phyloP scores from a whole-genome alignment of 2,113 vertebrate genomes.

The Pleuronectes platessa region DNA sequence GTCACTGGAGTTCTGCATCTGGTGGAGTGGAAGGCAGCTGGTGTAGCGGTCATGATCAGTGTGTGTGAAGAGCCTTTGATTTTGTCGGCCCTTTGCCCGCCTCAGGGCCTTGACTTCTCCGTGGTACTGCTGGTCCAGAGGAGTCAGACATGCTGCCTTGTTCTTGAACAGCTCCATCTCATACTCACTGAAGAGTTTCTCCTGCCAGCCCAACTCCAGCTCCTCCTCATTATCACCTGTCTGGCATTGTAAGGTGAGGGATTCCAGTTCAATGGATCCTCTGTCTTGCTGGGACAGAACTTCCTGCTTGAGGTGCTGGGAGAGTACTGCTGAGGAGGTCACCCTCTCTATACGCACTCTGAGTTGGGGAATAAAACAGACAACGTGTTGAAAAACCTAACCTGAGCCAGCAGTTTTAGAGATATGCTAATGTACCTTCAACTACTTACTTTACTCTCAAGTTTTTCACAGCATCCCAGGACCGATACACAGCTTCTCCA shows the following conservation, averaged over 20 bases:
- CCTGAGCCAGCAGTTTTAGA: neutral
- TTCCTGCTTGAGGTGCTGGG: constrained; percentile 81
- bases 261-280: constrained; percentile 80
- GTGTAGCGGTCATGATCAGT: constrained; percentile 93
- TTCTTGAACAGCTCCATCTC: constrained; percentile 91
- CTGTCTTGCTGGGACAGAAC: constrained; percentile 66
- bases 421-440: neutral
- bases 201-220: constrained; percentile 90
- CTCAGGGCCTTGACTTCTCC: constrained; percentile 86
- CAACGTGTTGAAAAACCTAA: neutral
- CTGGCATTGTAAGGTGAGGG: constrained; percentile 69
- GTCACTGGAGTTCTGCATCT: constrained; percentile 83
- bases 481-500: constrained; percentile 87
- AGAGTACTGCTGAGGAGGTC: constrained; percentile 81
- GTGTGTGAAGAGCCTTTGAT: constrained; percentile 93
- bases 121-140: constrained; percentile 92
- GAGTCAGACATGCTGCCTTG: constrained; percentile 87
- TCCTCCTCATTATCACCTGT: constrained; percentile 85
- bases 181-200: constrained; percentile 97
- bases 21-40: constrained; percentile 70
- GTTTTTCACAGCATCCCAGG: constrained; percentile 89
- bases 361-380: neutral
- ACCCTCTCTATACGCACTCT: constrained; percentile 88
- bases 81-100: constrained; percentile 82
- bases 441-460: constrained; percentile 84